Conservation (phyloP, 2,888 invertebrate species). For the Drosophila limbata region DNA sequence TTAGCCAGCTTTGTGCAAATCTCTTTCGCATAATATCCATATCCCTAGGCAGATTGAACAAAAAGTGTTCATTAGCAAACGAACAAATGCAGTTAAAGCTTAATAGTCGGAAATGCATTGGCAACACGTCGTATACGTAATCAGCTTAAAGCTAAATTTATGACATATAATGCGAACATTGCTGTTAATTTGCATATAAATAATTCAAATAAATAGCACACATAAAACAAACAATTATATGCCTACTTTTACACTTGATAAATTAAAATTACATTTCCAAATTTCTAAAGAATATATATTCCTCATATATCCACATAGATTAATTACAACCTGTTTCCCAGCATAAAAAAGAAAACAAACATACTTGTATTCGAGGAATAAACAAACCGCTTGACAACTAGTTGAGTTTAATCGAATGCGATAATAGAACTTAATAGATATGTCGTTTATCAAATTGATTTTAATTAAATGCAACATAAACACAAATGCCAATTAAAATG, state of each 20-base stretch:
- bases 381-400: not conserved
- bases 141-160: not conserved
- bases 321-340: not conserved
- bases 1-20: constrained; percentile 33
- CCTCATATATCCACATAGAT: not conserved
- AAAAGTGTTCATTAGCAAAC: constrained; percentile 24
- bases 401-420: not conserved
- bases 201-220: not conserved
- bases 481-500: constrained; percentile 30
- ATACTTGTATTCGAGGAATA: not conserved
- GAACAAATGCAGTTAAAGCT: constrained; percentile 14
- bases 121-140: constrained; percentile 21
- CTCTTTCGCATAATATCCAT: constrained; percentile 23
- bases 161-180: not conserved
- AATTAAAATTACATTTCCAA: too few species aligned
- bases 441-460: constrained; percentile 5
- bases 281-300: not conserved
- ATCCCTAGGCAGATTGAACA: constrained; percentile 16
- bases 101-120: constrained; percentile 9
- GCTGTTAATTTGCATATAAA: not conserved
- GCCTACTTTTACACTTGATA: not conserved
- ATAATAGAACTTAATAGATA: constrained; percentile 6
- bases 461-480: constrained; percentile 28
- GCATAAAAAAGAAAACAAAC: not conserved
- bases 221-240: too few species aligned